Evolutionary conservation across 2,888 invertebrate species (phyloP), one percentile per base, ranked within the genome.

Genomic region (Calliscelio sp.): DNA sequence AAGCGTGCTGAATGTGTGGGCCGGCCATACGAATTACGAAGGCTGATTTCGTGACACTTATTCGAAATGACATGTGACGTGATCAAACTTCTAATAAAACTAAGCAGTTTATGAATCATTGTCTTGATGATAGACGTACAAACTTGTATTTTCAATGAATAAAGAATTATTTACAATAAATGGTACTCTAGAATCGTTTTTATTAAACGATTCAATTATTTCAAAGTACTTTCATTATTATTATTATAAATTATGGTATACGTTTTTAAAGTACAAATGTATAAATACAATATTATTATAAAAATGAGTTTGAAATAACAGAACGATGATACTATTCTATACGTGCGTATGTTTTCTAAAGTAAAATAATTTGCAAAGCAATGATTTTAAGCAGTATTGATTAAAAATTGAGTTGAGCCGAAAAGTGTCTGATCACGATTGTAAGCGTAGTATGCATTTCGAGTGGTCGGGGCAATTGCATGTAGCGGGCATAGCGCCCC

Each of bases 1-100:
- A 78, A 61, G 24, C 49, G 35, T 55, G 79, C 65, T 65, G 71
- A 79, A 65, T 68, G 68, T 57, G 78, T 71, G 79, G 79, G 79
- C 46, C 20, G 70, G 11, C 46, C 25, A 25, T 44, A 51, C 44
- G n/a, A n/a, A n/a, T n/a, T n/a, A n/a, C n/a, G 70, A 61, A 51
- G 59, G 78, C 49, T 78, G 57, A 77, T 59, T 68, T 53, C 46
- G 70, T 63, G 70, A 80, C 46, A 73, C 46, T 65, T 73, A 57
- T 65, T 57, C 28, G 49, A 65, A 63, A 28, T 46, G 80, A 44
- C 55, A 59, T 51, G 38, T 59, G 68, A 53, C 57, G 24, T 25
- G 51, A 51, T 6, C 38, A 44, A 55, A 18, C 38, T 11, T 14
- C 38, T 41, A 0, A 6, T 2, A 28, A 24, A 16, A 55, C 57